Conservation (phyloP, 2,113 vertebrate genomes). For the Nycticebus coucang region DNA sequence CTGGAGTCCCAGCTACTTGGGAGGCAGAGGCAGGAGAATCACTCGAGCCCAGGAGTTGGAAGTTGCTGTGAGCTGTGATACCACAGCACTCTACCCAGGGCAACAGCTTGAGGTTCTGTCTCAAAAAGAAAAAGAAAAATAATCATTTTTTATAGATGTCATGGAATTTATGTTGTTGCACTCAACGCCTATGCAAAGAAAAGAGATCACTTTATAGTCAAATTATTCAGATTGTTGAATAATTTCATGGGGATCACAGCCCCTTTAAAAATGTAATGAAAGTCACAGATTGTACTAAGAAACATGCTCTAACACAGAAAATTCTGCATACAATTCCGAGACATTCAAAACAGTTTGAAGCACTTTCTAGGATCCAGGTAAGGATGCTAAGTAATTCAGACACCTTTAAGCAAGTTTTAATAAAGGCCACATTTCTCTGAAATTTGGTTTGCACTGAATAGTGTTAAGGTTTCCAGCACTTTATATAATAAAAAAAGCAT, state of each 20-base stretch:
- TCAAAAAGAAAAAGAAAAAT: not conserved
- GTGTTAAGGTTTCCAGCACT: not conserved
- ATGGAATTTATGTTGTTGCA: not conserved
- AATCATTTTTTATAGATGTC: not conserved
- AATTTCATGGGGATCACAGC: not conserved
- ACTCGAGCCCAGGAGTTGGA: too few species aligned
- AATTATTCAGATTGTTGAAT: not conserved
- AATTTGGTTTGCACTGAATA: not conserved
- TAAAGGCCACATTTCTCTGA: not conserved
- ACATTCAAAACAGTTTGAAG: not conserved
- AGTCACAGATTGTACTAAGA: not conserved
- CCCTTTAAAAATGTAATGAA: not conserved
- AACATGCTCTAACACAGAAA: not conserved
- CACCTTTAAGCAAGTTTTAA: not conserved
- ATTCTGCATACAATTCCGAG: not conserved
- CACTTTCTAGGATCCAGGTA: not conserved
- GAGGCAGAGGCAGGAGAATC: too few species aligned
- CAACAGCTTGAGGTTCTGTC: too few species aligned
- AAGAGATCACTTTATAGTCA: not conserved
- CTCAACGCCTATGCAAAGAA: not conserved
- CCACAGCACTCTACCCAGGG: too few species aligned
- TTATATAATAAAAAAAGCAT: not conserved
- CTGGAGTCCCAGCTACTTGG: too few species aligned
- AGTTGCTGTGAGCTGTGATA: too few species aligned
- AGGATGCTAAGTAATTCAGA: not conserved